Base-by-base conservation (phyloP, 2,797 vertebrate genomes). In the Parambassis ranga region DNA sequence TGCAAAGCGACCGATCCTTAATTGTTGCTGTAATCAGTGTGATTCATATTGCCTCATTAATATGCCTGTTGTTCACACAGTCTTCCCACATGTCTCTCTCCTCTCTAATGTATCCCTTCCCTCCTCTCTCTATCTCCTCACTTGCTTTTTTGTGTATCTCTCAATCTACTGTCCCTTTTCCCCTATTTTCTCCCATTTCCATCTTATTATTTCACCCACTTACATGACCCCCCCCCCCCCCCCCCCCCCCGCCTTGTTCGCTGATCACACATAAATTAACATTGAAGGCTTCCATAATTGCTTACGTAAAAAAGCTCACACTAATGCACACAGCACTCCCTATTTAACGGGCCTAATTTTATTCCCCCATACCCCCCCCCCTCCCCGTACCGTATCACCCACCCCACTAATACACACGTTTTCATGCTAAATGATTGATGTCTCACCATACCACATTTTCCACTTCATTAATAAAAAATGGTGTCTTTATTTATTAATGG, bases 41-140 rank as follows among this genome's bases (percentile, higher is more conserved):
- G 87, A 91, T 91, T 92, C 90, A 92, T 87, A 89, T 84, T 80
- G 81, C 81, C 89, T 92, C 88, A 92, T 92, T 92, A 92, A 91
- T 92, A 92, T 91, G 90, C 86, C 74, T 82, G 81, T 87, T 85
- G 73, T 85, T 84, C 81, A 68, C 81, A 89, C 85, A 88, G 66
- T 83, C 82, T 77, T 79, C 77, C 85, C 88, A 79, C 86, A 79
- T 59, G 68, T 82, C 77, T 75, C 51, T 67, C 67, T 71, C 74
- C 67, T 71, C 52, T 71, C 78, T 81, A 77, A 83, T 85, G 68
- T 50, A 63, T 76, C 73, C 71, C 62, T 62, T 59, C 75, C 71
- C 74, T 74, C 66, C 65, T 76, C 77, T 52, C 61, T 53, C 52
- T 50, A 31, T 80, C 71, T 73, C 56, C 31, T 77, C 70, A 68